A percentile compares a stretch with the other conserved stretches of the same genome.
phyloP scores from a whole-genome alignment of 2,797 vertebrate species.

The Limnodromus scolopaceus region DNA sequence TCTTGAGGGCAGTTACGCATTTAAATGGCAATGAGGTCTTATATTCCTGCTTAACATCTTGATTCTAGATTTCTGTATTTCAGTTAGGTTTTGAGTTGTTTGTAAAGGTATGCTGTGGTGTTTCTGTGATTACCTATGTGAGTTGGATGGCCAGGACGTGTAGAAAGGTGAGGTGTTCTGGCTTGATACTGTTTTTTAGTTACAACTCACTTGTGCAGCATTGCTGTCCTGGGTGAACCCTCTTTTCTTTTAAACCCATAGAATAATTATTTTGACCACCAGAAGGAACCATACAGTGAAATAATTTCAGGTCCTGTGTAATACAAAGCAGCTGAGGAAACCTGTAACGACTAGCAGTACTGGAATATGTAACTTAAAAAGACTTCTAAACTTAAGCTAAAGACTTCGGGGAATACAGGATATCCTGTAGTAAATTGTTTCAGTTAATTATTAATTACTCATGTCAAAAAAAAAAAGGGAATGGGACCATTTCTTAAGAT shows the following conservation, averaged over 20 bases:
- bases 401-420: neutral
- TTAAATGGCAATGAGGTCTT: neutral
- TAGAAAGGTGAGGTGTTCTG: neutral
- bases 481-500: neutral
- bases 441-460: neutral
- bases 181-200: neutral
- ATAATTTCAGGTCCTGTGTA: neutral
- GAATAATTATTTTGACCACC: neutral
- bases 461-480: neutral
- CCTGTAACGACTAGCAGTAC: neutral
- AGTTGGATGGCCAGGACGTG: neutral
- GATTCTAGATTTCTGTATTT: neutral
- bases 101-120: neutral
- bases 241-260: neutral
- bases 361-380: neutral
- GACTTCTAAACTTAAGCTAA: neutral
- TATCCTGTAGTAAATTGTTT: neutral
- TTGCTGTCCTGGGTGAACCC: neutral
- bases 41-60: neutral
- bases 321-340: neutral
- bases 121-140: neutral
- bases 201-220: neutral
- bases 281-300: neutral
- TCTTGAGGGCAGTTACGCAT: neutral
- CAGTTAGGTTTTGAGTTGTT: neutral